Evolutionary conservation across 2,113 vertebrate species (phyloP).

Genomic region (Protobothrops mucrosquamatus): DNA sequence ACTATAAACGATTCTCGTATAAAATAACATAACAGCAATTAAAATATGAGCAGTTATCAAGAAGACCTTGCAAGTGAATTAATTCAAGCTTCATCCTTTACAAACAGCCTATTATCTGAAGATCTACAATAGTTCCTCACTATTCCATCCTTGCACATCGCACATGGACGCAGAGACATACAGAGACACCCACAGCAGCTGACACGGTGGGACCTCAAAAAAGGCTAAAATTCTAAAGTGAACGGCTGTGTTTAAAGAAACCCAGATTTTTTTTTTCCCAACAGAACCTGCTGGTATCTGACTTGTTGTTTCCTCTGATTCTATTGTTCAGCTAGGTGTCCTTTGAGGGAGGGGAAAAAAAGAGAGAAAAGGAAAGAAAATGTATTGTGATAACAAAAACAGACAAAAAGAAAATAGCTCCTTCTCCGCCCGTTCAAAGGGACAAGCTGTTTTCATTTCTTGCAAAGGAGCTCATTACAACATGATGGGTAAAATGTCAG

Average conservation of each 20-base stretch:
- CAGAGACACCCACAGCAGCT: not conserved
- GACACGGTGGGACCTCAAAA: not conserved
- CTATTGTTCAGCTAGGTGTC: slow-evolving; percentile 46
- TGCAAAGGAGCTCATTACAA: slow-evolving; percentile 67
- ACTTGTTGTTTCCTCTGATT: slow-evolving; percentile 60
- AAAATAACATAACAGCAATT: too few species aligned
- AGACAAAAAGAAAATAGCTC: slow-evolving; percentile 49
- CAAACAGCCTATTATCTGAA: slow-evolving; percentile 57
- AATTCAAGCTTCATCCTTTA: slow-evolving; percentile 60
- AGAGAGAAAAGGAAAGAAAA: slow-evolving; percentile 56
- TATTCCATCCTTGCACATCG: slow-evolving; percentile 41
- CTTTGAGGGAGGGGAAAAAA: slow-evolving; percentile 54
- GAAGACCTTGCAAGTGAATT: slow-evolving; percentile 59
- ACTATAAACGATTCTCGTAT: slow-evolving; percentile 51
- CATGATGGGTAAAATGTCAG: slow-evolving; percentile 63
- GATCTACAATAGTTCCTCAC: slow-evolving; percentile 46
- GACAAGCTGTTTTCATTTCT: slow-evolving; percentile 60
- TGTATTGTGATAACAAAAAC: slow-evolving; percentile 67
- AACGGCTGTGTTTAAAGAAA: slow-evolving; percentile 55
- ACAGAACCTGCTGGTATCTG: slow-evolving; percentile 66
- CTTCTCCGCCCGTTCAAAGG: slow-evolving; percentile 61
- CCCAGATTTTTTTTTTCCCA: slow-evolving; percentile 60
- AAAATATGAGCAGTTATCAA: slow-evolving; percentile 58
- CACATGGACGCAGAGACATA: not conserved
- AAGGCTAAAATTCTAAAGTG: not conserved